These are phyloP conservation scores for Lycorma delicatula DNA, from an alignment of 1,140 invertebrate genomes.

Conservation along the genomic window DNA sequence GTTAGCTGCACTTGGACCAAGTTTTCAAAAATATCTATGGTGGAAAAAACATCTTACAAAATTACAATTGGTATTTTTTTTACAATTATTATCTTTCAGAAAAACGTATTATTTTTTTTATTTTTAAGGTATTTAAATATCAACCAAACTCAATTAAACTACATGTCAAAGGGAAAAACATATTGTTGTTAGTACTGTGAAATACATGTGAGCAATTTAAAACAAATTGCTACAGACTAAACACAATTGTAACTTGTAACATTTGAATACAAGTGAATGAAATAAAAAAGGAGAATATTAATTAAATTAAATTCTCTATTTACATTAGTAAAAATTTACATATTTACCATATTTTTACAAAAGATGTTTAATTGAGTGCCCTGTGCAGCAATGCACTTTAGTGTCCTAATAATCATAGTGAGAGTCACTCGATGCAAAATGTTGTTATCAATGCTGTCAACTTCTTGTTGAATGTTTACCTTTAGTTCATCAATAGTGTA, in stretches of 20 bases:
- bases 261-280: too few species aligned
- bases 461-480: too few species aligned
- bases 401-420: too few species aligned
- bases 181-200: not conserved
- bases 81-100: not conserved
- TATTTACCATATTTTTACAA: too few species aligned
- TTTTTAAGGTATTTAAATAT: not conserved
- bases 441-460: too few species aligned
- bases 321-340: too few species aligned
- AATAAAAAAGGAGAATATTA: too few species aligned
- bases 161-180: not conserved
- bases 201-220: not conserved
- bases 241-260: not conserved
- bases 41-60: conserved; percentile 74
- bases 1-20: conserved; percentile 58
- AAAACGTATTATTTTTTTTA: not conserved
- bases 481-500: too few species aligned
- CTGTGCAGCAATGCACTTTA: too few species aligned
- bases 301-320: too few species aligned
- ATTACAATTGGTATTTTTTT: conserved; percentile 55
- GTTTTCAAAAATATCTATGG: conserved; percentile 62
- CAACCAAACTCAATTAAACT: not conserved
- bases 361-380: too few species aligned
- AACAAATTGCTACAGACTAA: not conserved
- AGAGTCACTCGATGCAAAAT: too few species aligned